phyloP scores from a whole-genome alignment of 2,888 invertebrate genomes.

The Eupithecia abbreviata region DNA sequence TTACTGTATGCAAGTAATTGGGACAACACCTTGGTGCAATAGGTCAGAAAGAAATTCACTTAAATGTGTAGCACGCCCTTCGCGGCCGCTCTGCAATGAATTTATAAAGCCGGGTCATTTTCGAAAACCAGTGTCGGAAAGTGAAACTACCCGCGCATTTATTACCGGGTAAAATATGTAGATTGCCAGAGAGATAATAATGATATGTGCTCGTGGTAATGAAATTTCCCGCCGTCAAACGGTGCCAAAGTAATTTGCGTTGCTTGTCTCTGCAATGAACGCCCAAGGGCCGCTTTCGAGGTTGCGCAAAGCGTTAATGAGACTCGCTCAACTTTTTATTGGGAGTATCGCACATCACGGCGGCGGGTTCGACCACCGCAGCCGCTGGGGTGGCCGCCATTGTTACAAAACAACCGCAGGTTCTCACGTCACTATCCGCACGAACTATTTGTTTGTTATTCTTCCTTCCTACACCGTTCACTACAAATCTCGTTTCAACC shows the following conservation, averaged over 20 bases:
- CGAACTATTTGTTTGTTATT: constrained; percentile 43
- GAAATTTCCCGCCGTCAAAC: constrained; percentile 84
- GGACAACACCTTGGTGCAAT: constrained; percentile 79
- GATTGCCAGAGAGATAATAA: constrained; percentile 83
- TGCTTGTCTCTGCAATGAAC: constrained; percentile 79
- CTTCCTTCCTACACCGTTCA: constrained; percentile 38
- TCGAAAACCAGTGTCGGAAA: constrained; percentile 83
- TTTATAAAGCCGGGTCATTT: constrained; percentile 81
- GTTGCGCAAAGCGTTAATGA: constrained; percentile 82
- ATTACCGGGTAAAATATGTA: constrained; percentile 83
- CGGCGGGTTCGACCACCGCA: constrained; percentile 40
- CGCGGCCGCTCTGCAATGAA: constrained; percentile 67
- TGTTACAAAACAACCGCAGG: constrained; percentile 27
- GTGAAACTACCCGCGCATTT: constrained; percentile 83
- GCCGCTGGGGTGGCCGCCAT: constrained; percentile 52
- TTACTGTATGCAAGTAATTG: constrained; percentile 72
- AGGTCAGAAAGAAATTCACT: constrained; percentile 84
- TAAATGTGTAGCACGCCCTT: constrained; percentile 83
- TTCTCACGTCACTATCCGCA: constrained; percentile 46
- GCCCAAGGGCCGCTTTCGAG: constrained; percentile 83
- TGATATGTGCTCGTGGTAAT: constrained; percentile 84
- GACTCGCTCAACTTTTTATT: constrained; percentile 72
- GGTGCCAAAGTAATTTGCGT: constrained; percentile 84
- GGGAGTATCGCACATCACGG: constrained; percentile 65
- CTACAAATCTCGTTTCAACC: constrained; percentile 40